Base-by-base conservation (phyloP, 2,113 vertebrate genomes). In the Thomomys bottae region DNA sequence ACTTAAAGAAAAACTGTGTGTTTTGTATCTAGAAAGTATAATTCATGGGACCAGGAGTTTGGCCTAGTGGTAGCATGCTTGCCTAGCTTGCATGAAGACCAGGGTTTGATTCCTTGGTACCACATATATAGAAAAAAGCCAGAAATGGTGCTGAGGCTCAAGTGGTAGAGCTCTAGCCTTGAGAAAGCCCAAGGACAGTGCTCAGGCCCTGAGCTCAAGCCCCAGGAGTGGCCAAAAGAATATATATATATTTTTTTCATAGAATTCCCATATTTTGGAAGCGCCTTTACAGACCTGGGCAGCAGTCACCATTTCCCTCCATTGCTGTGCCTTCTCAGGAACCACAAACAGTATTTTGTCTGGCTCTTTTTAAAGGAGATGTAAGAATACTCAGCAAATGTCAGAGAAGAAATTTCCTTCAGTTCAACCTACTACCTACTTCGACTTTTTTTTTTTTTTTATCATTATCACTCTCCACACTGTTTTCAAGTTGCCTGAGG, bases 381-480 rank as follows among this genome's bases (percentile, higher is more conserved):
- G 63, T 90, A 40, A 92, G 72, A 84, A 71, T 84, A 86, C 32
- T 77, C 40, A 78, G 73, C 76, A 82, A 15, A 26, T 68, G 82
- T 83, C 21, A 38, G 71, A 42, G 34, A 49, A 73, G 38, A 63
- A 70, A 63, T 54, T 38, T 20, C 30, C 86, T 92, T 88, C 80
- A 23, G 77, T 92, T 70, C 18, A 32, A 61, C 71, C 80, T 71
- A n/a, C 57, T 91, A 1, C 80, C 64, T 94, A 20, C 95, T 92
- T 59, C 76, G 86, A 87, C 87, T 92, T 68, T 57, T 34, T 34
- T 61, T 87, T 85, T 90, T 90, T 54, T 15, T n/a, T n/a, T 17
- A 88, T 96, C 95, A 87, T 92, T 92, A 90, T 96, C 96, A 85
- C 90, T 24, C 67, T 85, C 63, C n/a, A n/a, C 70, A 26, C 75